Evolutionary conservation across 1,140 invertebrate genomes (phyloP).

Genomic region (Drosophila simulans): DNA sequence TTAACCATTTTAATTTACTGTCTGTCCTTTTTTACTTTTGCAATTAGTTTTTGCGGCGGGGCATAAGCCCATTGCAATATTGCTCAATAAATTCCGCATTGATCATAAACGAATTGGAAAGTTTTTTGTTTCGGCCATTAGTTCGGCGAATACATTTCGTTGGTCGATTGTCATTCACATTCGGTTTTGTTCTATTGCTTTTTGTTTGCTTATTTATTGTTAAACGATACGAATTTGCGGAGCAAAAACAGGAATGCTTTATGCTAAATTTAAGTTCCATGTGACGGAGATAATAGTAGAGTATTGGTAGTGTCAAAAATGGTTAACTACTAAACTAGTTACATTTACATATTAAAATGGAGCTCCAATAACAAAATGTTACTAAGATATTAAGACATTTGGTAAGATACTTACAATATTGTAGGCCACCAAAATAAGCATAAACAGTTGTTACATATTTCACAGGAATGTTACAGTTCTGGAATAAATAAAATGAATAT

Average conservation of each 20-base stretch:
- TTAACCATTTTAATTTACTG: constrained; percentile 31
- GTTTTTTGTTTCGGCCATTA: constrained; percentile 15
- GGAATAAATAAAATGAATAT: background rate
- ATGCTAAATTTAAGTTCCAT: background rate
- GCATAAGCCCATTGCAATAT: constrained; percentile 47
- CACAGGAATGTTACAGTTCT: background rate
- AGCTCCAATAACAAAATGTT: too few relatives aligned
- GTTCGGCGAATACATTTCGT: constrained; percentile 4
- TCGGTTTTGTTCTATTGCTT: constrained; percentile 14
- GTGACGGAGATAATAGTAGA: background rate
- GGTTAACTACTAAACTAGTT: background rate
- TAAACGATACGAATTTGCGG: constrained; percentile 22
- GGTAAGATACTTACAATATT: background rate
- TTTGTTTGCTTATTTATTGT: constrained; percentile 20
- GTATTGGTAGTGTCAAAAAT: background rate
- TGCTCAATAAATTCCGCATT: constrained; percentile 66
- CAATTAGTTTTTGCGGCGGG: constrained; percentile 41
- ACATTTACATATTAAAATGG: background rate
- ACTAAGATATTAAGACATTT: too few relatives aligned
- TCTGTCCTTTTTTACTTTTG: constrained; percentile 22
- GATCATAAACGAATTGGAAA: constrained; percentile 51
- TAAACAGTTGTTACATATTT: background rate
- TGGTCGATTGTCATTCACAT: constrained; percentile 5
- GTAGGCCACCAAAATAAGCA: background rate
- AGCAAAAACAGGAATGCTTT: too few relatives aligned